Evolutionary conservation across 2,888 invertebrate genomes (phyloP).

Genomic region (Phorcus lineatus): DNA sequence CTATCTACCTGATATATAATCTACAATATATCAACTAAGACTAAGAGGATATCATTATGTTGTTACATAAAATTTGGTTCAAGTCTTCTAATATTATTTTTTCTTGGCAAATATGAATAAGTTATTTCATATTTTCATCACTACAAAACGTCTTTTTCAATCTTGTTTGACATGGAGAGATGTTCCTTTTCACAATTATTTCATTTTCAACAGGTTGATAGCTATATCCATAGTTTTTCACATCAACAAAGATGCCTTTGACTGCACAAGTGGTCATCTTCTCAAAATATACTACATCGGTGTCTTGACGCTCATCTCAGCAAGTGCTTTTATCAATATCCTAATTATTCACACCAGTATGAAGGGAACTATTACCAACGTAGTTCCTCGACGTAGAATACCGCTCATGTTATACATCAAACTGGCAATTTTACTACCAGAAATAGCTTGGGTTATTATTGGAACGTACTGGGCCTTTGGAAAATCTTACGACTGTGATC

Average conservation of each 20-base stretch:
- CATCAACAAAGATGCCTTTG: slow-evolving; percentile 81
- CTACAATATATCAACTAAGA: too few relatives aligned
- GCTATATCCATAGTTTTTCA: slow-evolving; percentile 81
- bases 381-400: slow-evolving; percentile 83
- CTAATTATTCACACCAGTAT: slow-evolving; percentile 66
- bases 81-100: too few relatives aligned
- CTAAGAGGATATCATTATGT: too few relatives aligned
- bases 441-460: slow-evolving; percentile 86
- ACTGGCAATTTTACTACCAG: slow-evolving; percentile 85
- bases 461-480: slow-evolving; percentile 88
- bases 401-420: slow-evolving; percentile 83
- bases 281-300: slow-evolving; percentile 85
- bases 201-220: slow-evolving; percentile 79
- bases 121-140: too few relatives aligned
- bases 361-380: slow-evolving; percentile 87
- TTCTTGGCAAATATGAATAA: too few relatives aligned
- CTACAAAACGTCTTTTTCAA: too few relatives aligned
- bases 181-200: neutral
- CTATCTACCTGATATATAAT: too few relatives aligned
- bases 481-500: slow-evolving; percentile 56
- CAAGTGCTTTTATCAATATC: slow-evolving; percentile 73
- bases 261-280: slow-evolving; percentile 84
- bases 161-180: too few relatives aligned
- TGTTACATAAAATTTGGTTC: too few relatives aligned
- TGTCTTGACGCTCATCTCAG: slow-evolving; percentile 68